These are phyloP conservation scores for Geotrupes spiniger DNA, from an alignment of 2,888 invertebrate species.

Conservation along the genomic window DNA sequence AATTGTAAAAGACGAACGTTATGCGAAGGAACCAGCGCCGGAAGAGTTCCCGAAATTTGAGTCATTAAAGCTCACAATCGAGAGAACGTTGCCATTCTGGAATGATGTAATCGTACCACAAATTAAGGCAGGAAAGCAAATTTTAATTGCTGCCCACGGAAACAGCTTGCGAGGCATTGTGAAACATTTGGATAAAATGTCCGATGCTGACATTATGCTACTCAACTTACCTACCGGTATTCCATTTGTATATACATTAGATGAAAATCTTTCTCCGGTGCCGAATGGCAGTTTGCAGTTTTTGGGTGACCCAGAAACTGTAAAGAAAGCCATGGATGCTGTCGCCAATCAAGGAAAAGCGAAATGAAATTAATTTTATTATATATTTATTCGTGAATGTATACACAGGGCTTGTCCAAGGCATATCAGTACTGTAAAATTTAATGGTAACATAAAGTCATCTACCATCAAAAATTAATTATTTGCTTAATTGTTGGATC, in stretches of 20 bases:
- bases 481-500: no score
- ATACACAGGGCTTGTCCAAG: no score
- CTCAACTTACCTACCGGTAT: constrained; percentile 78
- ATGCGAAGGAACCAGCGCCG: constrained; percentile 65
- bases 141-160: constrained; percentile 85
- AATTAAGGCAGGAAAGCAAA: constrained; percentile 76
- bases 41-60: constrained; percentile 83
- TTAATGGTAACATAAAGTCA: no score
- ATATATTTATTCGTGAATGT: neutral
- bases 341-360: constrained; percentile 78
- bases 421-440: no score
- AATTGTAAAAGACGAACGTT: constrained; percentile 76
- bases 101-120: constrained; percentile 82
- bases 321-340: constrained; percentile 71
- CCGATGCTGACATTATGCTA: constrained; percentile 70
- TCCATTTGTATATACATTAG: constrained; percentile 75
- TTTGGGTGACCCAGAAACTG: constrained; percentile 75
- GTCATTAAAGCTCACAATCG: constrained; percentile 80
- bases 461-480: no score
- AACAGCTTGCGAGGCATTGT: constrained; percentile 86
- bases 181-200: constrained; percentile 75
- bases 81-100: constrained; percentile 85
- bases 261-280: constrained; percentile 66
- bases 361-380: constrained; percentile 50
- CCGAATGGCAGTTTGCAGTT: constrained; percentile 66